A percentile compares a stretch with the other conserved stretches of the same genome.
These are phyloP conservation scores for Volucella inanis DNA, from an alignment of 2,888 invertebrate genomes.

Conservation along the genomic window DNA sequence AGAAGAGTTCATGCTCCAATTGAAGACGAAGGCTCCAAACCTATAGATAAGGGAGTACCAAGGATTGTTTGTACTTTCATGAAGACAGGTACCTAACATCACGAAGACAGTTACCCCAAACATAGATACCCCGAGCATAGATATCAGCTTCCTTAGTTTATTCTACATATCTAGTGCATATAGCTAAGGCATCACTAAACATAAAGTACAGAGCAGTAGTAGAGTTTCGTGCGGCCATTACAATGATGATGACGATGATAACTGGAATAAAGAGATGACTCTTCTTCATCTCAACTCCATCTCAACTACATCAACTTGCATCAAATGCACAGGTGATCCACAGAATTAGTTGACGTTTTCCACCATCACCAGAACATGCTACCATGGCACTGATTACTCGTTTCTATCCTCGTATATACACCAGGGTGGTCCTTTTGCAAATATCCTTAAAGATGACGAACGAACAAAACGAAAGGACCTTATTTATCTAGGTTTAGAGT, in stretches of 20 bases:
- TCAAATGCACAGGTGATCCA: slow-evolving; percentile 38
- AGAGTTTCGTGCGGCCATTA: slow-evolving; percentile 19
- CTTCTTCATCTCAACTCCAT: too few species aligned
- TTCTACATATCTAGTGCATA: neutral
- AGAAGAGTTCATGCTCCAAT: slow-evolving; percentile 6
- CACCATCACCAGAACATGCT: slow-evolving; percentile 7
- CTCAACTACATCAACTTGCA: too few species aligned
- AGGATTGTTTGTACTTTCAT: slow-evolving; percentile 59
- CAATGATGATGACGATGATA: slow-evolving; percentile 39
- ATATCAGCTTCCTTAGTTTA: slow-evolving; percentile 25
- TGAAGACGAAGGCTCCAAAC: neutral
- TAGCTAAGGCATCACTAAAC: slow-evolving; percentile 31
- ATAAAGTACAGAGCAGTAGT: slow-evolving; percentile 34
- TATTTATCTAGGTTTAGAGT: slow-evolving; percentile 72
- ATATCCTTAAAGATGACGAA: slow-evolving; percentile 62
- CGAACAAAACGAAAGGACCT: slow-evolving; percentile 37
- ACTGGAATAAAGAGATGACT: slow-evolving; percentile 34
- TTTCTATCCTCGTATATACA: neutral
- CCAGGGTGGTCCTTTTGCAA: slow-evolving; percentile 57
- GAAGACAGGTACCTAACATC: slow-evolving; percentile 22
- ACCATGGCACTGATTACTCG: too few species aligned
- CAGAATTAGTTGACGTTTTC: slow-evolving; percentile 59
- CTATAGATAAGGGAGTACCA: neutral
- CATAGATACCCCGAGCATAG: slow-evolving; percentile 29
- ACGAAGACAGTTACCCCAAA: slow-evolving; percentile 22